Percentiles rank a stretch among this genome's conserved stretches.
These are phyloP conservation scores for Gasteruption jaculator DNA, from an alignment of 2,888 invertebrate genomes.

Conservation along the genomic window DNA sequence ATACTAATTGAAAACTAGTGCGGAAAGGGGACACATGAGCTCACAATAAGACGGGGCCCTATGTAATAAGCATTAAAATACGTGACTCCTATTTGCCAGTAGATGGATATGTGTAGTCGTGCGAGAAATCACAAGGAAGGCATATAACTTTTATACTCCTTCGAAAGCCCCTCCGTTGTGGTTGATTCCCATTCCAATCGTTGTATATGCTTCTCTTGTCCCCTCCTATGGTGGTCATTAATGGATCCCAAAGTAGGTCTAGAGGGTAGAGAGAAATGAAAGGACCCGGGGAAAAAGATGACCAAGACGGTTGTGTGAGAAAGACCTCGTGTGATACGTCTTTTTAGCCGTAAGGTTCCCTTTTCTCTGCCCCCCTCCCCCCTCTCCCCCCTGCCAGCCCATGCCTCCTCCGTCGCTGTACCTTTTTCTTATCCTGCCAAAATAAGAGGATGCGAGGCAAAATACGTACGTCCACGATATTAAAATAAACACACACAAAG, in stretches of 20 bases:
- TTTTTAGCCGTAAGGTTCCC: slow-evolving; percentile 12
- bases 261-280: too few species aligned
- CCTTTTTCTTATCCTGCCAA: slow-evolving; percentile 27
- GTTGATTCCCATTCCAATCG: background rate
- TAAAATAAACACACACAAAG: too few species aligned
- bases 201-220: slow-evolving; percentile 23
- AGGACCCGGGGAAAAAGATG: too few species aligned
- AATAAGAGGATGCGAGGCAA: slow-evolving; percentile 23
- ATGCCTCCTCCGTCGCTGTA: slow-evolving; percentile 5
- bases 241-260: slow-evolving; percentile 43
- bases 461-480: too few species aligned
- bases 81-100: too few species aligned
- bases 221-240: slow-evolving; percentile 28
- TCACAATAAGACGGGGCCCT: too few species aligned
- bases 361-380: slow-evolving; percentile 17
- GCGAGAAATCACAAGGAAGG: slow-evolving; percentile 28
- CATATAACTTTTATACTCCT: slow-evolving; percentile 7
- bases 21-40: too few species aligned
- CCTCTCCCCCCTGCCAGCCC: slow-evolving; percentile 12
- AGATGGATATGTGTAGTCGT: slow-evolving; percentile 20
- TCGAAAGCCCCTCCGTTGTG: slow-evolving; percentile 16
- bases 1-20: too few species aligned
- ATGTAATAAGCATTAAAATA: too few species aligned
- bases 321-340: too few species aligned
- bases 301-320: too few species aligned